phyloP scores from a whole-genome alignment of 2,888 invertebrate species.

The Barypeithes pellucidus region DNA sequence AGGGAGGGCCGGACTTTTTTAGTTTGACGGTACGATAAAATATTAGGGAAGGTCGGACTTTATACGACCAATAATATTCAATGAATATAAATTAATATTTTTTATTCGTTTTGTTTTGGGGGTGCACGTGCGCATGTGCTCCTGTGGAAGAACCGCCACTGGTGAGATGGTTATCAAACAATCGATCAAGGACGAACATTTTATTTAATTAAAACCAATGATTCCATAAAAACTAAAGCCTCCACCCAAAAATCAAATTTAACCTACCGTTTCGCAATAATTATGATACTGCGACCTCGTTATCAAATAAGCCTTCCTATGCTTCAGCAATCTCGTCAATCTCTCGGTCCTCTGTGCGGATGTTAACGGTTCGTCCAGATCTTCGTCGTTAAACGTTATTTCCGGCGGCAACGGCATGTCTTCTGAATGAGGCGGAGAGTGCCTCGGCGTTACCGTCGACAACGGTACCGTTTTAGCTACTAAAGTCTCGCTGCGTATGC shows the following conservation, averaged over 20 bases:
- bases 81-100: no score
- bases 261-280: conserved; percentile 45
- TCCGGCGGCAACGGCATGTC: conserved; percentile 51
- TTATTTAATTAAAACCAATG: no score
- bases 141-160: no score
- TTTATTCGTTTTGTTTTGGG: no score
- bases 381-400: conserved; percentile 62
- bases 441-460: conserved; percentile 79
- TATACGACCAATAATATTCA: no score
- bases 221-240: no score
- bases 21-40: no score
- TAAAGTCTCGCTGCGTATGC: conserved; percentile 81
- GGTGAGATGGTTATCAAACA: no score
- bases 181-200: no score
- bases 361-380: conserved; percentile 75
- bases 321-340: conserved; percentile 79
- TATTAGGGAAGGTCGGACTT: no score
- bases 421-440: conserved; percentile 71
- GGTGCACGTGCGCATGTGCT: no score
- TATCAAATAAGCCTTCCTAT: conserved; percentile 71
- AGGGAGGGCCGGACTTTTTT: no score
- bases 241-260: neutral
- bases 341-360: conserved; percentile 81
- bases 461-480: conserved; percentile 82
- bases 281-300: conserved; percentile 52